These are phyloP conservation scores for Myripristis jacobus DNA, from an alignment of 2,797 vertebrate species.

Conservation along the genomic window DNA sequence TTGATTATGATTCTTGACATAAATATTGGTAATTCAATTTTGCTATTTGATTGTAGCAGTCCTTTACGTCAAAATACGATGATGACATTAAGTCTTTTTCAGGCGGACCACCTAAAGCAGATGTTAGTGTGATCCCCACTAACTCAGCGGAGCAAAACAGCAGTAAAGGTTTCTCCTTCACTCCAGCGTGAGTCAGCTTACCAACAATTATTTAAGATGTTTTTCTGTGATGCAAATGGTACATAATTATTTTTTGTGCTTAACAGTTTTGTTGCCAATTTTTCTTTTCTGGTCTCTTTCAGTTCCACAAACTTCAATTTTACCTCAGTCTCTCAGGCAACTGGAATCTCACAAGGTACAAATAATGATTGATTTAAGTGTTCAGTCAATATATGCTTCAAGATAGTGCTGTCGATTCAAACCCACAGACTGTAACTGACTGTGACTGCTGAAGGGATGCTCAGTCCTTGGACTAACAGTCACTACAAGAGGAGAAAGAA, in stretches of 20 bases:
- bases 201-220: not conserved
- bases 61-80: not conserved
- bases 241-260: too few species aligned
- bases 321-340: slow-evolving; percentile 66
- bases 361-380: too few species aligned
- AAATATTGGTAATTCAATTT: not conserved
- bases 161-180: slow-evolving; percentile 78
- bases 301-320: slow-evolving; percentile 72
- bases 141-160: slow-evolving; percentile 72
- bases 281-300: slow-evolving; percentile 30
- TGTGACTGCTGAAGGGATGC: too few species aligned
- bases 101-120: slow-evolving; percentile 71
- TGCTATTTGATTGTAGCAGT: not conserved
- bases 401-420: too few species aligned
- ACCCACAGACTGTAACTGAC: too few species aligned
- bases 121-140: slow-evolving; percentile 56
- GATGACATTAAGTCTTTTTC: slow-evolving; percentile 3
- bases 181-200: slow-evolving; percentile 71
- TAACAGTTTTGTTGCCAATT: not conserved
- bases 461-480: too few species aligned
- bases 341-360: slow-evolving; percentile 74
- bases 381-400: too few species aligned
- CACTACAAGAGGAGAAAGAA: too few species aligned
- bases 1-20: too few species aligned
- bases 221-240: not conserved